Evolutionary conservation across 2,888 invertebrate species (phyloP).

Genomic region (Therioaphis trifolii): DNA sequence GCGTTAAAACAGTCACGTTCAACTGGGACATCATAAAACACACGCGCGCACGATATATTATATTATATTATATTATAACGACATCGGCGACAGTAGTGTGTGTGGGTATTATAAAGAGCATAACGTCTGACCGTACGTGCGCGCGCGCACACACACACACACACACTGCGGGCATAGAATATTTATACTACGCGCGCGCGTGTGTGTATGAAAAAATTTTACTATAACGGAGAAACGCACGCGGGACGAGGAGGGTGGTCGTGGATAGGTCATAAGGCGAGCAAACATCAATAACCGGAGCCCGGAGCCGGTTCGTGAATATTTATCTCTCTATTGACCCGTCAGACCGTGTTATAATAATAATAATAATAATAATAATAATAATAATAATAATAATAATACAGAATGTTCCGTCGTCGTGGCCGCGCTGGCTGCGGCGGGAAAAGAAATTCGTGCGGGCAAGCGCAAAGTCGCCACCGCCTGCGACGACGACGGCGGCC

Average conservation of each 20-base stretch:
- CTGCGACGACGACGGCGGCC: no score
- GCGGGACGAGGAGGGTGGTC: neutral
- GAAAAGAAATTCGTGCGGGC: slow-evolving; percentile 27
- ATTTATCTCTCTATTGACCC: slow-evolving; percentile 62
- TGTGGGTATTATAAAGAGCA: neutral
- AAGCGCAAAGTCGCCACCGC: neutral
- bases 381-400: slow-evolving; percentile 20
- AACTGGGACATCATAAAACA: slow-evolving; percentile 22
- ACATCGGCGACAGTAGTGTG: neutral
- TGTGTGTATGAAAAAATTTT: neutral
- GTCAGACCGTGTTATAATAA: slow-evolving; percentile 24
- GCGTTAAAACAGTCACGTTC: slow-evolving; percentile 41
- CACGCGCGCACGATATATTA: neutral
- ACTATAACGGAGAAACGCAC: slow-evolving; percentile 7
- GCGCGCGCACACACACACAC: no score
- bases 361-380: no score
- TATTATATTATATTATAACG: no score
- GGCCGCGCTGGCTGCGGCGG: no score
- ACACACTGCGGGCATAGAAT: neutral
- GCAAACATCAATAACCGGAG: slow-evolving; percentile 44
- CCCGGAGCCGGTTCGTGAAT: slow-evolving; percentile 44
- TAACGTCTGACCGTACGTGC: no score
- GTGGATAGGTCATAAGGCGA: slow-evolving; percentile 54
- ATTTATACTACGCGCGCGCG: neutral
- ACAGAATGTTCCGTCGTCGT: no score